Evolutionary conservation across 2,113 vertebrate genomes (phyloP).

Genomic region (Microtus pennsylvanicus): DNA sequence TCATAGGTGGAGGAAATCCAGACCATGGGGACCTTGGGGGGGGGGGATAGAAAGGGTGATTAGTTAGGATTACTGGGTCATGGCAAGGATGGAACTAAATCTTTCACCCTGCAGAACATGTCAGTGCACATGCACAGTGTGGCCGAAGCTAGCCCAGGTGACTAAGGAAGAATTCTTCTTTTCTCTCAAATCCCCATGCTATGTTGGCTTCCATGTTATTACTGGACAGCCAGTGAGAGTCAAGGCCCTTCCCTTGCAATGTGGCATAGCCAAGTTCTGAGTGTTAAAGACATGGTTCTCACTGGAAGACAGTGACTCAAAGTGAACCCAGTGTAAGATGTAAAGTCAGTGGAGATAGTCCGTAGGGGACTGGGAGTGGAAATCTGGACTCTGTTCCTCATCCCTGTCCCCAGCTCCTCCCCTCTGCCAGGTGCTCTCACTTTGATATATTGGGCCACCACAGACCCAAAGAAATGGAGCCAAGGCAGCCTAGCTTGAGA

Average conservation of each 20-base stretch:
- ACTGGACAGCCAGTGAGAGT: background rate
- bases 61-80: background rate
- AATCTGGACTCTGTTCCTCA: background rate
- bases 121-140: background rate
- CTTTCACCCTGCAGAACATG: background rate
- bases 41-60: background rate
- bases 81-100: background rate
- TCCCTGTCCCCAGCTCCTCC: background rate
- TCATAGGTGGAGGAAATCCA: background rate
- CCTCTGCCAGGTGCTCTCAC: no score
- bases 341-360: background rate
- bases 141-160: accelerated
- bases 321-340: background rate
- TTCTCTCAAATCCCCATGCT: background rate
- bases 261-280: background rate
- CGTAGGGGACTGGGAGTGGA: background rate
- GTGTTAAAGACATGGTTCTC: background rate
- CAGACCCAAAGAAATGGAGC: background rate
- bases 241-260: background rate
- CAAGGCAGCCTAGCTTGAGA: background rate
- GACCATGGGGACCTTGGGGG: background rate
- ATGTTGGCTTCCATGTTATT: background rate
- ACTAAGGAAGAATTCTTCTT: background rate
- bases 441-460: background rate
- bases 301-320: no score